phyloP scores from a whole-genome alignment of 2,797 vertebrate species.

The Diplodus sargus region DNA sequence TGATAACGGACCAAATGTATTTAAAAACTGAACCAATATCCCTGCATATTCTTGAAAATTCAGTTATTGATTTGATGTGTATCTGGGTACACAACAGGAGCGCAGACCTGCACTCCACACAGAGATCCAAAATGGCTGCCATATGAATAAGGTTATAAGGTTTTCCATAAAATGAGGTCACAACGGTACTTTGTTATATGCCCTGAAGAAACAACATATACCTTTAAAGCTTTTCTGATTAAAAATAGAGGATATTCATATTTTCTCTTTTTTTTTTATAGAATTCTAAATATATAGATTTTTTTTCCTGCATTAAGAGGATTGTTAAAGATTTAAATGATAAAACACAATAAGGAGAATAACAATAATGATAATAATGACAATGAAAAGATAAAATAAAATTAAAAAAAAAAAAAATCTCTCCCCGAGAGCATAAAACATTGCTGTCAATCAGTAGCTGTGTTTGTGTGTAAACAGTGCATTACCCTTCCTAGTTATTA shows the following conservation, averaged over 20 bases:
- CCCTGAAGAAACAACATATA: constrained; percentile 79
- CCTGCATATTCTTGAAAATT: constrained; percentile 19
- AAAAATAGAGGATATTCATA: constrained; percentile 83
- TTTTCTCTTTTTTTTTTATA: constrained; percentile 76
- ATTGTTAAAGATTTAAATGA: constrained; percentile 79
- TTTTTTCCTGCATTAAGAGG: constrained; percentile 78
- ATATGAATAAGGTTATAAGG: constrained; percentile 57
- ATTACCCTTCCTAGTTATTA: constrained; percentile 79
- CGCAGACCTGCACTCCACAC: constrained; percentile 29
- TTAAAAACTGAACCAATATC: constrained; percentile 11
- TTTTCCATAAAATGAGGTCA: constrained; percentile 80
- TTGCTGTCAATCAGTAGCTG: constrained; percentile 85
- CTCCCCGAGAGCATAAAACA: constrained; percentile 75
- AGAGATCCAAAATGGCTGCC: constrained; percentile 55
- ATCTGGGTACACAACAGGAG: constrained; percentile 29
- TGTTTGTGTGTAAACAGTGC: constrained; percentile 85
- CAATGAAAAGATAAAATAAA: constrained; percentile 80
- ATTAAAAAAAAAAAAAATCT: constrained; percentile 48
- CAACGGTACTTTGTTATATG: constrained; percentile 75
- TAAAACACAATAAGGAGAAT: constrained; percentile 74
- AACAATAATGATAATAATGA: constrained; percentile 76
- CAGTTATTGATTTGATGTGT: constrained; percentile 26
- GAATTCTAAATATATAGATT: constrained; percentile 84
- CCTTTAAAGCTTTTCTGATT: constrained; percentile 80
- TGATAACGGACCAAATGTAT: constrained; percentile 21